These are phyloP conservation scores for Sinopyrophorus schimmeli DNA, from an alignment of 2,888 invertebrate species.

Conservation along the genomic window DNA sequence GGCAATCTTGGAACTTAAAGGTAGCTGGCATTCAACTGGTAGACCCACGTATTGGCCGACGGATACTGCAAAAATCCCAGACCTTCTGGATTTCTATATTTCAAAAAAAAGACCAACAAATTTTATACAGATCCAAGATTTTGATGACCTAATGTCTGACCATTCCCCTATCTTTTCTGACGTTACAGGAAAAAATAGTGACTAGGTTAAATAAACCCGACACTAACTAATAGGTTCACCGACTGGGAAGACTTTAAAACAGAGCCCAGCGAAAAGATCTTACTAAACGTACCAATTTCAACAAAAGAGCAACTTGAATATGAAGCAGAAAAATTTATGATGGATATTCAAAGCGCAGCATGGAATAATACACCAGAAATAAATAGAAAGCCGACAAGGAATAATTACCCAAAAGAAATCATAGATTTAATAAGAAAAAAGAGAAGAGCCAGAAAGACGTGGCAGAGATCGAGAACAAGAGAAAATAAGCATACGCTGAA, in stretches of 20 bases:
- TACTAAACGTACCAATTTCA: too few species aligned
- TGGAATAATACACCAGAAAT: too few species aligned
- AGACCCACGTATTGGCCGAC: slow-evolving; percentile 16
- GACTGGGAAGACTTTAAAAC: slow-evolving; percentile 9
- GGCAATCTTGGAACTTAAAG: too few species aligned
- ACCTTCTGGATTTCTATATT: slow-evolving; percentile 13
- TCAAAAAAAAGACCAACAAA: slow-evolving; percentile 15
- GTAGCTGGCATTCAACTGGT: slow-evolving; percentile 9
- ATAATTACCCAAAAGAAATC: too few species aligned
- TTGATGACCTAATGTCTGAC: slow-evolving; percentile 11
- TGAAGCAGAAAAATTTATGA: slow-evolving; percentile 11
- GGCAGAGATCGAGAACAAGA: slow-evolving; percentile 14
- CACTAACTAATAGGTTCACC: slow-evolving; percentile 6
- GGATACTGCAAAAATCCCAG: slow-evolving; percentile 13
- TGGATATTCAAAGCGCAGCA: slow-evolving; percentile 7
- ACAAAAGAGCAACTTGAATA: slow-evolving; percentile 9
- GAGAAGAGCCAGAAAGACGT: slow-evolving; percentile 7
- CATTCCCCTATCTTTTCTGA: slow-evolving; percentile 10
- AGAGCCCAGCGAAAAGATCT: slow-evolving; percentile 13
- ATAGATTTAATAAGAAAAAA: slow-evolving; percentile 12
- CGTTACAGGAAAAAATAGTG: slow-evolving; percentile 6
- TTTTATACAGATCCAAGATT: slow-evolving; percentile 7
- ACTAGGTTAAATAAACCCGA: too few species aligned
- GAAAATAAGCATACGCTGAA: slow-evolving; percentile 11
- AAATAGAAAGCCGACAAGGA: too few species aligned